These are phyloP conservation scores for Apis dorsata DNA, from an alignment of 1,140 invertebrate species.

Conservation along the genomic window DNA sequence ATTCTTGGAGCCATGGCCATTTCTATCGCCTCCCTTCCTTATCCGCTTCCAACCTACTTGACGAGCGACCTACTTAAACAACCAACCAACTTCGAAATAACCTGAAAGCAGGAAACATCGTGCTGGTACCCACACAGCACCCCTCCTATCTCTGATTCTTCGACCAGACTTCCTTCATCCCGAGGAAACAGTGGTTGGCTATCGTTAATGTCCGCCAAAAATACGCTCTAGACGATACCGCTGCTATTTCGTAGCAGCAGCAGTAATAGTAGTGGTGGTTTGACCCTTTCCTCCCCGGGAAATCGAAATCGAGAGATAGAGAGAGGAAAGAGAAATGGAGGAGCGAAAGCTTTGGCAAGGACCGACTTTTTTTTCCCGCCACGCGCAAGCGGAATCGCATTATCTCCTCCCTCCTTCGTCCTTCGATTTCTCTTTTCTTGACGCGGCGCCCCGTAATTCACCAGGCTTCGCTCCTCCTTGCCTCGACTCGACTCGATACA, in stretches of 20 bases:
- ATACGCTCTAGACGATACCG: neutral
- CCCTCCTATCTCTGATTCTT: too few relatives aligned
- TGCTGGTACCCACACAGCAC: too few relatives aligned
- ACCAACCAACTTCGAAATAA: neutral
- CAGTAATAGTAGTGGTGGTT: neutral
- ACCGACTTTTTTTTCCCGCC: slow-evolving; percentile 59
- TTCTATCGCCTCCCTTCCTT: neutral
- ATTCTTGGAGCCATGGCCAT: neutral
- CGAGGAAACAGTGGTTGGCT: too few relatives aligned
- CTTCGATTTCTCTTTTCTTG: neutral
- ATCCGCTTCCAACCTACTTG: neutral
- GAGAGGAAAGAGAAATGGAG: slow-evolving; percentile 19
- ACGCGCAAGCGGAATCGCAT: slow-evolving; percentile 57
- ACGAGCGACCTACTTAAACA: neutral
- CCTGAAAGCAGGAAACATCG: neutral
- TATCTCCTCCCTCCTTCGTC: slow-evolving; percentile 36
- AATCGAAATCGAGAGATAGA: slow-evolving; percentile 13
- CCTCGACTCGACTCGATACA: slow-evolving; percentile 48
- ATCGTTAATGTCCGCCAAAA: too few relatives aligned
- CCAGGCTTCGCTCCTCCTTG: neutral
- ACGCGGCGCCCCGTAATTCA: slow-evolving; percentile 51
- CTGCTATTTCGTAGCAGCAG: too few relatives aligned
- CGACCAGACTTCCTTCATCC: too few relatives aligned
- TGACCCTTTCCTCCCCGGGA: slow-evolving; percentile 40
- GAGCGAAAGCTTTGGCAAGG: slow-evolving; percentile 55